phyloP scores from a whole-genome alignment of 2,113 vertebrate genomes.

The Speoplatyrhinus poulsoni region DNA sequence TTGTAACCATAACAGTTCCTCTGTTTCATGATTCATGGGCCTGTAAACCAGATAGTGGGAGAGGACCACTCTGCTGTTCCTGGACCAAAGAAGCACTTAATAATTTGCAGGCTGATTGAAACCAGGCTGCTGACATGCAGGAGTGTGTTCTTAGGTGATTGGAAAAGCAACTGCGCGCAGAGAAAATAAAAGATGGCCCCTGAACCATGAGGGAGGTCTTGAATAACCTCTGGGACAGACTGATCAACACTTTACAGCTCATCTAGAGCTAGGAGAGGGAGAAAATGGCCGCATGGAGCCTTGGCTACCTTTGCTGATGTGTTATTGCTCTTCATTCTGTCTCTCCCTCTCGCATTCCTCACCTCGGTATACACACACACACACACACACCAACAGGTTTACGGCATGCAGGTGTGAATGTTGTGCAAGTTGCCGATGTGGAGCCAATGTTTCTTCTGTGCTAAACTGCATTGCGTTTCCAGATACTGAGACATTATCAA shows the following conservation, averaged over 20 bases:
- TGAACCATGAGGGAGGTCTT: slow-evolving; percentile 9
- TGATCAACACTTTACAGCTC: slow-evolving; percentile 39
- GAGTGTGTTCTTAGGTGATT: slow-evolving; percentile 40
- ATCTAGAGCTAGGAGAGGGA: slow-evolving; percentile 1
- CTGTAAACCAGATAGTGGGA: slow-evolving; percentile 34
- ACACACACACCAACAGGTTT: slow-evolving; percentile 26
- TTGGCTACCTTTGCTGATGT: background rate
- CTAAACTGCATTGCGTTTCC: slow-evolving; percentile 45
- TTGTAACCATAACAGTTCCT: slow-evolving; percentile 43
- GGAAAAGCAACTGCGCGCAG: slow-evolving; percentile 46
- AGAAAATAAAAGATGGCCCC: slow-evolving; percentile 24
- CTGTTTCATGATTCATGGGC: slow-evolving; percentile 19
- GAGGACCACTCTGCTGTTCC: slow-evolving; percentile 14
- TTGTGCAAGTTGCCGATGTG: slow-evolving; percentile 63
- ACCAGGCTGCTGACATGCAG: slow-evolving; percentile 40
- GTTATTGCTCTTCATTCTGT: slow-evolving; percentile 14
- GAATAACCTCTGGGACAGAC: slow-evolving; percentile 40
- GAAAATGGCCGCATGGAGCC: slow-evolving; percentile 25
- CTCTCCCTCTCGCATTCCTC: background rate
- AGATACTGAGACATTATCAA: slow-evolving; percentile 56
- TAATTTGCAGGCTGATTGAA: slow-evolving; percentile 55
- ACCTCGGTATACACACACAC: background rate
- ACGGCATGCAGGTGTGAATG: slow-evolving; percentile 54
- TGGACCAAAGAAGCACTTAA: slow-evolving; percentile 22
- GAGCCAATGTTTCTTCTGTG: slow-evolving; percentile 47